Conservation (phyloP, 1,140 invertebrate genomes). For the Listronotus bonariensis region DNA sequence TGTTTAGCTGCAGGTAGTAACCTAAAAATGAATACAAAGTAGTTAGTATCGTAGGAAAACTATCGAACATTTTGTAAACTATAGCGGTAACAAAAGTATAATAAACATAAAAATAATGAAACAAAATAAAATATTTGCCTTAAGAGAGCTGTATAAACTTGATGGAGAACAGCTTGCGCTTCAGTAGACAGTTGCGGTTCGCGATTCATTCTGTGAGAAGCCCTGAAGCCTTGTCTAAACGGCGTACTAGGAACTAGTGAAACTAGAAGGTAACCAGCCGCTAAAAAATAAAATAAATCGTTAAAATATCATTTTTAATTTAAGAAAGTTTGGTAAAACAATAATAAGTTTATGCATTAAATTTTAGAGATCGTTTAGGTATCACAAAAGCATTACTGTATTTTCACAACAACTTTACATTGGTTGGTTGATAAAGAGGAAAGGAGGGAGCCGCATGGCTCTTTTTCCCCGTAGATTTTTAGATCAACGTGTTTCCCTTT, state of each 20-base stretch:
- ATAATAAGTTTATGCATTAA: too few relatives aligned
- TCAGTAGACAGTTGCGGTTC: slow-evolving; percentile 65
- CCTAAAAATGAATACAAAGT: slow-evolving; percentile 43
- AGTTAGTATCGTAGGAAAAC: background rate
- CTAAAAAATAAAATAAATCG: slow-evolving; percentile 55
- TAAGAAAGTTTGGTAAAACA: too few relatives aligned
- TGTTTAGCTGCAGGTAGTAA: slow-evolving; percentile 80
- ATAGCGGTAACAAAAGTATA: background rate
- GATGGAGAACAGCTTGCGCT: slow-evolving; percentile 79
- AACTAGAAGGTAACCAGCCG: slow-evolving; percentile 84
- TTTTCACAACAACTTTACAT: too few relatives aligned
- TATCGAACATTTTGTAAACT: background rate
- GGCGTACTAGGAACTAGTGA: slow-evolving; percentile 85
- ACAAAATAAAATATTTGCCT: slow-evolving; percentile 28
- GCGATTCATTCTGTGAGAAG: slow-evolving; percentile 60
- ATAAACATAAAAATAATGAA: too few relatives aligned
- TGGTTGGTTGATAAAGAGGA: too few relatives aligned
- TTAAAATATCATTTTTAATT: too few relatives aligned
- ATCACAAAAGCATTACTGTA: too few relatives aligned
- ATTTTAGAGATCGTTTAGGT: too few relatives aligned
- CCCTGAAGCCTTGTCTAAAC: slow-evolving; percentile 83
- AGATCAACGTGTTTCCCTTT: too few relatives aligned
- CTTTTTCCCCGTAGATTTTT: too few relatives aligned
- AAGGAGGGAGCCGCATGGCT: too few relatives aligned
- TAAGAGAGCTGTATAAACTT: slow-evolving; percentile 80